These are phyloP conservation scores for Leptinotarsa undecemlineata DNA, from an alignment of 1,140 invertebrate species.

Conservation along the genomic window DNA sequence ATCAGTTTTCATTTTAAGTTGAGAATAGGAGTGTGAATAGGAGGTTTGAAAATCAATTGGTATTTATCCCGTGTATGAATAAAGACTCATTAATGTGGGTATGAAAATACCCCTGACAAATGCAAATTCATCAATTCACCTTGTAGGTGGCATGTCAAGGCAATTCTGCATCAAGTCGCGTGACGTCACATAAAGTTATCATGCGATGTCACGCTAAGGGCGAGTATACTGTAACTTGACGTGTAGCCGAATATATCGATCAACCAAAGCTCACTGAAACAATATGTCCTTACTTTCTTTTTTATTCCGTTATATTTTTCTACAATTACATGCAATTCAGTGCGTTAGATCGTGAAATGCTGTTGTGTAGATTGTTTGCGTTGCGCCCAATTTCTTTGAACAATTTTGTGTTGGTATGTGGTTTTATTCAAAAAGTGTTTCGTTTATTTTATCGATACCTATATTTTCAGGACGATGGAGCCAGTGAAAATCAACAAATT, in stretches of 20 bases:
- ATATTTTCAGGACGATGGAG: conserved; percentile 37
- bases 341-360: conserved; percentile 36
- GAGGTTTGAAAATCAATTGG: too few relatives aligned
- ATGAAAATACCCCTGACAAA: too few relatives aligned
- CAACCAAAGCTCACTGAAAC: conserved; percentile 11
- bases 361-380: conserved; percentile 48
- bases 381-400: conserved; percentile 43
- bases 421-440: conserved; percentile 12
- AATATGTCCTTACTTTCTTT: conserved; percentile 17
- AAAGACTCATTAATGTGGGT: too few relatives aligned
- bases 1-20: too few relatives aligned
- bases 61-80: too few relatives aligned
- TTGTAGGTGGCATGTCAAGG: not conserved
- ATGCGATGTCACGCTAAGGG: conserved; percentile 45
- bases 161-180: not conserved
- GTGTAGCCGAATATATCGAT: conserved; percentile 15
- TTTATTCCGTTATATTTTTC: not conserved
- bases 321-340: not conserved
- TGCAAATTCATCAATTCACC: not conserved
- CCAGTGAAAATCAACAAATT: conserved; percentile 39
- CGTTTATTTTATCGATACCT: conserved; percentile 20
- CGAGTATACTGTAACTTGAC: conserved; percentile 12
- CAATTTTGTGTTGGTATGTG: conserved; percentile 42
- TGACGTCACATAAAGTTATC: conserved; percentile 40
- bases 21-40: too few relatives aligned